Evolutionary conservation across 2,797 vertebrate genomes (phyloP).

Genomic region (Hirundo rustica): DNA sequence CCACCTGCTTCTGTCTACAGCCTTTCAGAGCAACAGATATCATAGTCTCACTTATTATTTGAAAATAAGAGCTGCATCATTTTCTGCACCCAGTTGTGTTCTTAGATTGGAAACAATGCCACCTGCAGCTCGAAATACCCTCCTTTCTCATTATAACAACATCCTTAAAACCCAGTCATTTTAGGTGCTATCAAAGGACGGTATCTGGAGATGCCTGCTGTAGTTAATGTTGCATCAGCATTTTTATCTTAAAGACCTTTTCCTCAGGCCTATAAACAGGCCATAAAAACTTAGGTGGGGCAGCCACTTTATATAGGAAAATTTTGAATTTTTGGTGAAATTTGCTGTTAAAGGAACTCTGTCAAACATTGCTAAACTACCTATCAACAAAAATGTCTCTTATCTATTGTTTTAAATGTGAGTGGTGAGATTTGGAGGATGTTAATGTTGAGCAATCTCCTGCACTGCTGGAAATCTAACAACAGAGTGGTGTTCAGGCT

Average conservation of each 20-base stretch:
- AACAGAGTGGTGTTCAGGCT: background rate
- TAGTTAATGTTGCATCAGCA: conserved; percentile 60
- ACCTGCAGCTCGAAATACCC: conserved; percentile 56
- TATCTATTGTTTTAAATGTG: background rate
- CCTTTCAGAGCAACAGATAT: background rate
- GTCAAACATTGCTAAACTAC: background rate
- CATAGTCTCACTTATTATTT: conserved; percentile 12
- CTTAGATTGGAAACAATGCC: conserved; percentile 72
- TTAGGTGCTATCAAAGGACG: conserved; percentile 62
- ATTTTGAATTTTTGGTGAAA: background rate
- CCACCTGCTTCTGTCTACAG: background rate
- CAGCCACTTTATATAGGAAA: background rate
- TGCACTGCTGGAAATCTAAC: background rate
- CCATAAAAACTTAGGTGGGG: conserved; percentile 2
- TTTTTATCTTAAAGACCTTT: conserved; percentile 41
- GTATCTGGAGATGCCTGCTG: conserved; percentile 42
- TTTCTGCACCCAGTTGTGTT: conserved; percentile 66
- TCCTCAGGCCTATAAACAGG: background rate
- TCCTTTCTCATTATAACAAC: conserved; percentile 70
- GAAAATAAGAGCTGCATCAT: conserved; percentile 16
- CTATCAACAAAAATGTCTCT: background rate
- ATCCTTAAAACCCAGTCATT: conserved; percentile 69
- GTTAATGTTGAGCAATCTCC: background rate
- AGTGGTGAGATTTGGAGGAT: background rate
- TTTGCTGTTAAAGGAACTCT: background rate